Conservation (phyloP, 2,113 vertebrate species). For the Etheostoma spectabile region DNA sequence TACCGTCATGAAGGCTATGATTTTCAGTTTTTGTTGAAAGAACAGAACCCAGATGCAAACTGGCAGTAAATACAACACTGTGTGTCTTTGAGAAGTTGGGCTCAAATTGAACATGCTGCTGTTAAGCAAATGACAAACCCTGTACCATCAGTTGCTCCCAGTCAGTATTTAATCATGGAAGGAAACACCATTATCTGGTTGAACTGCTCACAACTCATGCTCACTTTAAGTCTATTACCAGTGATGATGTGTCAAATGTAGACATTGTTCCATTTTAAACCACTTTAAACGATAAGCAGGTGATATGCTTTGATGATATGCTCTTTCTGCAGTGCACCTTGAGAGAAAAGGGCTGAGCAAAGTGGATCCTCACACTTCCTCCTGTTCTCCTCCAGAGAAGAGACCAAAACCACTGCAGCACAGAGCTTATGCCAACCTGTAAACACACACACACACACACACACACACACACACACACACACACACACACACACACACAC, state of each 20-base stretch:
- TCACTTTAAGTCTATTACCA: background rate
- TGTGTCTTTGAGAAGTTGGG: background rate
- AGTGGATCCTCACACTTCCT: slow-evolving; percentile 86
- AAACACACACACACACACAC: background rate
- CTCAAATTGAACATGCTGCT: background rate
- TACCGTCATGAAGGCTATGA: background rate
- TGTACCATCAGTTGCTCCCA: background rate
- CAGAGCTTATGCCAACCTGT: slow-evolving; percentile 66
- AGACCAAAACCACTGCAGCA: slow-evolving; percentile 64
- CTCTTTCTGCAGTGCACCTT: slow-evolving; percentile 80
- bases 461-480: slow-evolving; percentile 46
- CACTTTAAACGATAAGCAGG: background rate
- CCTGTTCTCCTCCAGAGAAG: slow-evolving; percentile 47
- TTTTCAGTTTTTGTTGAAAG: background rate
- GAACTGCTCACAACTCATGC: background rate
- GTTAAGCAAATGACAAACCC: background rate
- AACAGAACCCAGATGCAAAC: background rate
- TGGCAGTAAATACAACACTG: background rate
- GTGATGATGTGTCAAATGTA: background rate
- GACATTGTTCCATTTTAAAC: slow-evolving; percentile 9
- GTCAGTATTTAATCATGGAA: background rate
- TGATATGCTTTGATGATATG: background rate
- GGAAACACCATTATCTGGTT: background rate
- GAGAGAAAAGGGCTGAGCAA: slow-evolving; percentile 92
- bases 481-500: slow-evolving; percentile 5